Percentiles rank a stretch among this genome's conserved stretches.
phyloP scores from a whole-genome alignment of 1,140 invertebrate genomes.

The Eulimnadia texana region DNA sequence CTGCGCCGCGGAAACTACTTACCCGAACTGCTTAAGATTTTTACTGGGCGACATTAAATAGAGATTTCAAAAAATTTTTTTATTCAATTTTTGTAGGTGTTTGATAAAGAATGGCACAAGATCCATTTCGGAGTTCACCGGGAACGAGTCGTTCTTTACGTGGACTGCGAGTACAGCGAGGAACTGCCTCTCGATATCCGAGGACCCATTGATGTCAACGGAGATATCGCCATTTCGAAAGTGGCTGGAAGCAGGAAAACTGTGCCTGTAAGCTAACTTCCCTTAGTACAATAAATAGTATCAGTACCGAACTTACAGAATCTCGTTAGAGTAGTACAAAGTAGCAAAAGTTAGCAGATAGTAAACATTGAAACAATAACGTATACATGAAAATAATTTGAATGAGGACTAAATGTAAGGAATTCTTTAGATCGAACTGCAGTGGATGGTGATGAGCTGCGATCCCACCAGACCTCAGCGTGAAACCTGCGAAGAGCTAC shows the following conservation, averaged over 20 bases:
- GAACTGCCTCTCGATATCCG: slow-evolving; percentile 34
- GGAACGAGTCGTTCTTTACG: slow-evolving; percentile 46
- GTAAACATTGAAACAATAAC: too few relatives aligned
- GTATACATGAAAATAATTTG: too few relatives aligned
- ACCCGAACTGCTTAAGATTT: too few relatives aligned
- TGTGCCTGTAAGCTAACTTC: slow-evolving; percentile 50
- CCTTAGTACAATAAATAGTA: too few relatives aligned
- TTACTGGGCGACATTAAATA: too few relatives aligned
- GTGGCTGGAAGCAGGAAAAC: slow-evolving; percentile 37
- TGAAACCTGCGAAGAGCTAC: slow-evolving; percentile 54
- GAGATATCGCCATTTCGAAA: slow-evolving; percentile 49
- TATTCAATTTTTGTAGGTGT: slow-evolving; percentile 39
- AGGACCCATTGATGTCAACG: slow-evolving; percentile 46
- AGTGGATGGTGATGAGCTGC: slow-evolving; percentile 65
- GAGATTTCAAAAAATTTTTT: background rate
- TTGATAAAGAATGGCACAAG: slow-evolving; percentile 64
- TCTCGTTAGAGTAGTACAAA: background rate
- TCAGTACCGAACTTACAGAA: background rate
- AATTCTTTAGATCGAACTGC: slow-evolving; percentile 49
- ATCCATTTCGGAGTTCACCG: slow-evolving; percentile 54
- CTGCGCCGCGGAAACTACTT: too few relatives aligned
- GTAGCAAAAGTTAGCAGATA: too few relatives aligned
- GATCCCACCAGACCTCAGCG: slow-evolving; percentile 52
- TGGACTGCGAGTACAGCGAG: slow-evolving; percentile 46
- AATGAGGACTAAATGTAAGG: too few relatives aligned